Conservation (phyloP, 2,797 vertebrate species). For the Erethizon dorsatum region DNA sequence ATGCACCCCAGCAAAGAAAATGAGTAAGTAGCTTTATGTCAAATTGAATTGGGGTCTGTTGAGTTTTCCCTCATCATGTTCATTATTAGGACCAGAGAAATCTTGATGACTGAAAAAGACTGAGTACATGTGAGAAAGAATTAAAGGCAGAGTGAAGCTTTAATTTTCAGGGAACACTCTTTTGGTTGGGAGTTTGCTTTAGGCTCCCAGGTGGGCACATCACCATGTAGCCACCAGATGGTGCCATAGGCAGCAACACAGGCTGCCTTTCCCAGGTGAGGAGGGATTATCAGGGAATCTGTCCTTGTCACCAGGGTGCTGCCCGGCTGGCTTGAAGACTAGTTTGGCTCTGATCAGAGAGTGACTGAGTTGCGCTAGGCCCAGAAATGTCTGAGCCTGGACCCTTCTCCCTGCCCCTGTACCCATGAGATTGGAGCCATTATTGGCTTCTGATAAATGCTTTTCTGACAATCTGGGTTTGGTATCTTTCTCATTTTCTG, state of each 20-base stretch:
- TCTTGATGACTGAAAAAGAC: background rate
- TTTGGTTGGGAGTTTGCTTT: background rate
- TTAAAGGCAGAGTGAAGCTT: background rate
- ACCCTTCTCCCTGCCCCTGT: slow-evolving; percentile 6
- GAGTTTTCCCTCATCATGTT: background rate
- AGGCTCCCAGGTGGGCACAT: background rate
- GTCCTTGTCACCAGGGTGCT: background rate
- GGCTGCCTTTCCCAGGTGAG: background rate
- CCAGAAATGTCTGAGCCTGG: background rate
- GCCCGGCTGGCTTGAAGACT: fast-evolving
- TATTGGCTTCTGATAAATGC: slow-evolving; percentile 68
- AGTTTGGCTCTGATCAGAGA: background rate
- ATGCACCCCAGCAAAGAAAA: background rate
- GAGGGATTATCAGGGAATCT: background rate
- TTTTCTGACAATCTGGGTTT: slow-evolving; percentile 71
- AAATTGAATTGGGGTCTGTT: background rate
- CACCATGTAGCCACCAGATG: slow-evolving; percentile 33
- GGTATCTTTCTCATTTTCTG: slow-evolving; percentile 82
- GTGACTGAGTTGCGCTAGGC: background rate
- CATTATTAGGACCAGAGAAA: background rate
- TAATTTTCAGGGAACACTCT: background rate
- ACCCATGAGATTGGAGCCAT: background rate
- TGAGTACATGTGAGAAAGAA: background rate
- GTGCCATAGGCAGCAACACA: background rate
- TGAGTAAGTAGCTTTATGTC: slow-evolving; percentile 3